Percentiles rank a stretch among this genome's conserved stretches.
These are phyloP conservation scores for Idaea straminata DNA, from an alignment of 2,888 invertebrate species.

Conservation along the genomic window DNA sequence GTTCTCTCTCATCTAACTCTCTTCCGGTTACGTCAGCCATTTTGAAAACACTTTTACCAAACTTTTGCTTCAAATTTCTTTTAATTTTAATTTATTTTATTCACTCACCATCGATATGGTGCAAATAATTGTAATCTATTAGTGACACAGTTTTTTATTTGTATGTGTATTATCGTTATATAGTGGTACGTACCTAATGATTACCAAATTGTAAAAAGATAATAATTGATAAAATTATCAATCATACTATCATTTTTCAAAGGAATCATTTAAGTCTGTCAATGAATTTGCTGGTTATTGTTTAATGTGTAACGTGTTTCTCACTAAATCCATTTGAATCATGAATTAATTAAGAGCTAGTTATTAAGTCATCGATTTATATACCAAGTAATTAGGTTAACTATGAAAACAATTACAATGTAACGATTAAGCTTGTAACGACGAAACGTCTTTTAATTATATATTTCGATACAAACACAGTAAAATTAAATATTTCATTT, in stretches of 20 bases:
- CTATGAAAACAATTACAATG: too few relatives aligned
- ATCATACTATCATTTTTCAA: neutral
- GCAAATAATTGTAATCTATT: neutral
- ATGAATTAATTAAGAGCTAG: neutral
- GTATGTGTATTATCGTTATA: neutral
- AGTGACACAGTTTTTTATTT: neutral
- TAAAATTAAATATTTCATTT: too few relatives aligned
- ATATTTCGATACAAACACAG: too few relatives aligned
- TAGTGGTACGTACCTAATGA: neutral
- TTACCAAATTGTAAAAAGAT: neutral
- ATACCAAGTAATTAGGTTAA: neutral
- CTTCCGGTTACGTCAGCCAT: constrained; percentile 12
- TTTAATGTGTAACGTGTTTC: neutral
- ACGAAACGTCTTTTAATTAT: too few relatives aligned
- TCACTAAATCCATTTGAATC: neutral
- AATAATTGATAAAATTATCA: neutral
- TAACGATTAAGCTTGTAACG: too few relatives aligned
- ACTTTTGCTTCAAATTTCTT: neutral
- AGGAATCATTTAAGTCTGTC: neutral
- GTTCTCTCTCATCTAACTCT: constrained; percentile 15
- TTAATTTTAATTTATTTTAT: neutral
- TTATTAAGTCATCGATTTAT: neutral
- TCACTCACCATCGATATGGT: neutral
- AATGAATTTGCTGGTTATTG: neutral
- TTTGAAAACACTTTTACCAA: neutral